Conservation (phyloP, 2,797 vertebrate species). For the Chiloscyllium punctatum region DNA sequence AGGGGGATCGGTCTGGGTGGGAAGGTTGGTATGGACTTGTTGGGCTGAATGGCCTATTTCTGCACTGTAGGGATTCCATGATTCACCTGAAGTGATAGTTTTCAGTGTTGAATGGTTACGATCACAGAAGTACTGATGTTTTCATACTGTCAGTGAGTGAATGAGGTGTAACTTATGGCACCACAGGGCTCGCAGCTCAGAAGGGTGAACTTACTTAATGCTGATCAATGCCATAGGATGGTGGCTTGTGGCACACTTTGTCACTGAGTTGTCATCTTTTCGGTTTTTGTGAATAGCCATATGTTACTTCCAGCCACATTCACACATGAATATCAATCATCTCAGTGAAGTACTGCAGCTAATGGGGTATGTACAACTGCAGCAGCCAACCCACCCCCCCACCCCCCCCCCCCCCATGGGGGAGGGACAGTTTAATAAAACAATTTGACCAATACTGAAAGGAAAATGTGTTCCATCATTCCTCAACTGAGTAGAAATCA, state of each 20-base stretch:
- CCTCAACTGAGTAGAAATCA: not conserved
- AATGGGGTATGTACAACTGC: not conserved
- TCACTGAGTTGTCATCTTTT: constrained; percentile 5
- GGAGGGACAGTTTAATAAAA: not conserved
- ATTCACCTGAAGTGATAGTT: not conserved
- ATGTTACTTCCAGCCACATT: not conserved
- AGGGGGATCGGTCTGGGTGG: too few relatives aligned
- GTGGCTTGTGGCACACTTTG: not conserved
- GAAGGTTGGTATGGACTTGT: too few relatives aligned
- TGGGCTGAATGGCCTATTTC: too few relatives aligned
- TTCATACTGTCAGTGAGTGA: not conserved
- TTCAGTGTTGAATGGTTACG: not conserved
- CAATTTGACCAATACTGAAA: not conserved
- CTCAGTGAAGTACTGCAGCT: not conserved
- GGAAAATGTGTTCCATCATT: not conserved
- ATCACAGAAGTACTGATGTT: not conserved
- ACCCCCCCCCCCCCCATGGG: too few relatives aligned
- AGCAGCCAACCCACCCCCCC: too few relatives aligned
- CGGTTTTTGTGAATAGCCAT: not conserved
- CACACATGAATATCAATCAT: not conserved
- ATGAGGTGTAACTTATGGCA: not conserved
- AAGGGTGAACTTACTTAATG: not conserved
- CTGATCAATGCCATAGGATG: not conserved
- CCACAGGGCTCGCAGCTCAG: not conserved
- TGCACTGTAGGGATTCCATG: too few relatives aligned